phyloP scores from a whole-genome alignment of 2,888 invertebrate genomes.

The Strigamia maritima region DNA sequence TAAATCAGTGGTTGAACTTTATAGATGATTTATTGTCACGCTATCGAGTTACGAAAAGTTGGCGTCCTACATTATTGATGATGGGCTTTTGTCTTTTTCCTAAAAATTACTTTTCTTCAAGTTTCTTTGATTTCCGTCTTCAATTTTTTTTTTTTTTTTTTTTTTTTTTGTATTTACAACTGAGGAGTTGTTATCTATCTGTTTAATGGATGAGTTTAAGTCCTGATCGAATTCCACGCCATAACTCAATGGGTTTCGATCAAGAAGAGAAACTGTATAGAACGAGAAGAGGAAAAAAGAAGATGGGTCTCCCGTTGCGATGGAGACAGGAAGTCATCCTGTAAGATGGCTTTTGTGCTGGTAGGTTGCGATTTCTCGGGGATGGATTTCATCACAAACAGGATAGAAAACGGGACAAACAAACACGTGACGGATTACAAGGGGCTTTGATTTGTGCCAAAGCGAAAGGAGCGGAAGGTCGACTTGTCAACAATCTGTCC shows the following conservation, averaged over 20 bases:
- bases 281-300: neutral
- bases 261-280: neutral
- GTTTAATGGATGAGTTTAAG: conserved; percentile 9
- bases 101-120: neutral
- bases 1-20: conserved; percentile 6
- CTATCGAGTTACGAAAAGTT: conserved; percentile 4
- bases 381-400: conserved; percentile 30
- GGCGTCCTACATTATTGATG: neutral
- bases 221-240: conserved; percentile 9
- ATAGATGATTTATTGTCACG: neutral
- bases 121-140: neutral
- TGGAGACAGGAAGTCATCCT: conserved; percentile 26
- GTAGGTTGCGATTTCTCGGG: conserved; percentile 27
- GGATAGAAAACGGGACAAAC: conserved; percentile 36
- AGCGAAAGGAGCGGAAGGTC: conserved; percentile 24
- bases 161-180: neutral
- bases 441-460: conserved; percentile 13
- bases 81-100: neutral
- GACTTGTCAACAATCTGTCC: conserved; percentile 22
- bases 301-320: neutral
- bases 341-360: conserved; percentile 34
- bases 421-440: conserved; percentile 35
- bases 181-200: neutral
- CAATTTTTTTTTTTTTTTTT: neutral
- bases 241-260: conserved; percentile 1